Percentiles rank a stretch among this genome's conserved stretches.
phyloP scores from a whole-genome alignment of 2,888 invertebrate genomes.

The Campoplex capitator region DNA sequence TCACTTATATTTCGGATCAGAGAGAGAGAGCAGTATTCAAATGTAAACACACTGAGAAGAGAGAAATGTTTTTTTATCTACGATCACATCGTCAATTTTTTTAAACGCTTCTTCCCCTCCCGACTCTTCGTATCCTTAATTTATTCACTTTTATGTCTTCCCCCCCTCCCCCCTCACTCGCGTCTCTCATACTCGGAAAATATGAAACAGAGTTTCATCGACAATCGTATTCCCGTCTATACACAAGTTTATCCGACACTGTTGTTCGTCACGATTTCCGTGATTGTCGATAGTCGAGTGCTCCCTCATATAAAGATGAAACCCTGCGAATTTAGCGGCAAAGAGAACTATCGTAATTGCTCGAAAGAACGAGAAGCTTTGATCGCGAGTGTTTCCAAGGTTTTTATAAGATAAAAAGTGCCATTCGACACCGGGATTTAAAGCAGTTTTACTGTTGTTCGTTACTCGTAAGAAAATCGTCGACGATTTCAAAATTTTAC shows the following conservation, averaged over 20 bases:
- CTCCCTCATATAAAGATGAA: constrained; percentile 49
- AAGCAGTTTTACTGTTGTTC: not conserved
- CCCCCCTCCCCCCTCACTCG: not conserved
- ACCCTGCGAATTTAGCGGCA: constrained; percentile 15
- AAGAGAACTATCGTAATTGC: constrained; percentile 2
- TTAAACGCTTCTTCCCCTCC: not conserved
- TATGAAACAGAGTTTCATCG: not conserved
- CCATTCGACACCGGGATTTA: not conserved
- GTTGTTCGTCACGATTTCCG: constrained; percentile 33
- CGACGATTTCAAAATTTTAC: not conserved
- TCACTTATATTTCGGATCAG: not conserved
- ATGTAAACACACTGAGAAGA: not conserved
- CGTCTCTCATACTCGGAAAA: constrained; percentile 9
- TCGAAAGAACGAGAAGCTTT: not conserved
- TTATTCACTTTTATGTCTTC: not conserved
- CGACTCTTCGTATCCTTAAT: not conserved
- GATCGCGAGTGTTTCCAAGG: not conserved
- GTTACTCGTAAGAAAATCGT: not conserved
- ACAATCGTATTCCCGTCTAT: constrained; percentile 7
- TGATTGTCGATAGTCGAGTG: constrained; percentile 16
- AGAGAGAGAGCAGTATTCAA: not conserved
- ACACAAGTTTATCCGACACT: constrained; percentile 19
- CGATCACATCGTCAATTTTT: not conserved
- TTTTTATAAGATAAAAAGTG: not conserved
- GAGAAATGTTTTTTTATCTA: not conserved